Evolutionary conservation across 1,140 invertebrate species (phyloP).

Genomic region (Tenebrio molitor): DNA sequence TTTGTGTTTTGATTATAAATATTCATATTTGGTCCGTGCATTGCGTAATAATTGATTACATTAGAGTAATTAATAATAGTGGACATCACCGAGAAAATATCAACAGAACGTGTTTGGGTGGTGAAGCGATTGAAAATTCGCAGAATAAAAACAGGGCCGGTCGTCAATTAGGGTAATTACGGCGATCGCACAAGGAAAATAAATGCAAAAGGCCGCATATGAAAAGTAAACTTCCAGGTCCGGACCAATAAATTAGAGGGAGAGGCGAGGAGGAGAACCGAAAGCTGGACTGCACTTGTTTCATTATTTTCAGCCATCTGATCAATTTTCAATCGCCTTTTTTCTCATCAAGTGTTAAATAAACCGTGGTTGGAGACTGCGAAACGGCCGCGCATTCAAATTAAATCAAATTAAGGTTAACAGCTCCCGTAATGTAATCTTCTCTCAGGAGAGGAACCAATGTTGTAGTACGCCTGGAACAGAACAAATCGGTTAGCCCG

Average conservation of each 20-base stretch:
- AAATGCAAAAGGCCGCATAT: background rate
- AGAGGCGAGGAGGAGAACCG: no score
- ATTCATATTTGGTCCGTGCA: conserved; percentile 46
- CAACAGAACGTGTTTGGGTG: background rate
- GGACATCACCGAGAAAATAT: conserved; percentile 6
- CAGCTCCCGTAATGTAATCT: conserved; percentile 62
- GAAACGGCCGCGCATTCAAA: conserved; percentile 13
- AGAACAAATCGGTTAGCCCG: conserved; percentile 31
- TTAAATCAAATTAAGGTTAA: conserved; percentile 64
- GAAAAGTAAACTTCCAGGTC: conserved; percentile 1
- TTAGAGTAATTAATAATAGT: conserved; percentile 16
- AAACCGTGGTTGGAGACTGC: conserved; percentile 1
- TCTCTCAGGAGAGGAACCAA: conserved; percentile 62
- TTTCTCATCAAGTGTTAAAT: conserved; percentile 32
- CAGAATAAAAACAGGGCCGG: conserved; percentile 4
- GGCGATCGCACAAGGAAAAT: no score
- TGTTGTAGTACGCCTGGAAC: conserved; percentile 61
- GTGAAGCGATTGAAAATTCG: conserved; percentile 32
- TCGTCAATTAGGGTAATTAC: conserved; percentile 1
- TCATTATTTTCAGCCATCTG: conserved; percentile 19
- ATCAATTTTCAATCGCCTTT: conserved; percentile 40
- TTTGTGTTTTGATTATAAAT: conserved; percentile 47
- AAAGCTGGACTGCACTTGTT: no score
- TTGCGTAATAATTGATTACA: conserved; percentile 43
- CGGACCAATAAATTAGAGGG: conserved; percentile 25